A percentile compares a stretch with the other conserved stretches of the same genome.
Conservation (phyloP, 2,888 invertebrate genomes). For the Acanthacorydalis orientalis region DNA sequence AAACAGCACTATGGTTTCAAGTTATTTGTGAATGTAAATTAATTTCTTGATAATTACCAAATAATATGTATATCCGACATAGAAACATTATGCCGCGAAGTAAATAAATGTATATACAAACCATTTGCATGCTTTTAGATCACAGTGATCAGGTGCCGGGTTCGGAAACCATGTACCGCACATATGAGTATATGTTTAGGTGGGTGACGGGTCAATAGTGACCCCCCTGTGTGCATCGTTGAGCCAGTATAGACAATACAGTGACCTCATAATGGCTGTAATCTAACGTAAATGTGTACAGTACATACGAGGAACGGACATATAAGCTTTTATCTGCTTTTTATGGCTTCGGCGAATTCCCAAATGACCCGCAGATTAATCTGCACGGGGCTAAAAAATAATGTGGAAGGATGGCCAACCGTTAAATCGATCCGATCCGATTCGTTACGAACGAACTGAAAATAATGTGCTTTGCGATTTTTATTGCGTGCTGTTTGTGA, state of each 20-base stretch:
- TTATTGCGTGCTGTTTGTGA: too few species aligned
- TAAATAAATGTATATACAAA: too few species aligned
- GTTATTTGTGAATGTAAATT: too few species aligned
- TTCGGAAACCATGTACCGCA: too few species aligned
- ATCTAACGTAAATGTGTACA: conserved; percentile 5
- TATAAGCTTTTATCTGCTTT: neutral
- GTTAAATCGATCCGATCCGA: neutral
- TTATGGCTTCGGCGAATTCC: neutral
- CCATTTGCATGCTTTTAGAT: too few species aligned
- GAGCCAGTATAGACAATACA: conserved; percentile 8
- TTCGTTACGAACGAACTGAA: neutral
- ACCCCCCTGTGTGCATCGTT: neutral
- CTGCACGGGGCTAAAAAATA: neutral
- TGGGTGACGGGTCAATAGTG: too few species aligned
- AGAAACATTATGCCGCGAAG: too few species aligned
- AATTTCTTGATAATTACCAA: too few species aligned
- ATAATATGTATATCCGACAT: too few species aligned
- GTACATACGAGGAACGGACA: neutral
- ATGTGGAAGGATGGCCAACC: neutral
- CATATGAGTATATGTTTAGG: too few species aligned
- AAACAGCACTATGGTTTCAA: too few species aligned
- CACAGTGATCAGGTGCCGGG: too few species aligned
- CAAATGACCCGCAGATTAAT: neutral
- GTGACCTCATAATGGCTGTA: conserved; percentile 9
- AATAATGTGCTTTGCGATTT: neutral